Evolutionary conservation across 2,113 vertebrate genomes (phyloP).

Genomic region (Oxyruncus cristatus): DNA sequence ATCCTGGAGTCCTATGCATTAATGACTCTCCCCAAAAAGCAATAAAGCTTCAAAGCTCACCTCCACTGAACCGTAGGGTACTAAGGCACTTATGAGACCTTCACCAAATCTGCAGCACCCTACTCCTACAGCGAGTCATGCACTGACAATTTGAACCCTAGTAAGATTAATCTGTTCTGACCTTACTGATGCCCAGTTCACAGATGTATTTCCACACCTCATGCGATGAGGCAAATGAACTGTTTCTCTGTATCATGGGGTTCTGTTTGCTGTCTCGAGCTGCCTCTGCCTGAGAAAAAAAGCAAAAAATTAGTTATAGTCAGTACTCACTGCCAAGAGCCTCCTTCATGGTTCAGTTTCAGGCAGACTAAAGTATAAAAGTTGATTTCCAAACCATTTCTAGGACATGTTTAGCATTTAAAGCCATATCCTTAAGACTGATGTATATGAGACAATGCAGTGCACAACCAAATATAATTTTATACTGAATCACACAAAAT

Average conservation of each 20-base stretch:
- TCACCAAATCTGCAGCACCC: neutral
- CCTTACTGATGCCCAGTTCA: conserved; percentile 94
- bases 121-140: neutral
- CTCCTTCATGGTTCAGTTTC: neutral
- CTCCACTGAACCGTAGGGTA: neutral
- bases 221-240: conserved; percentile 93
- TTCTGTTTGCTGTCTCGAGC: conserved; percentile 93
- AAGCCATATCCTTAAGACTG: neutral
- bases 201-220: conserved; percentile 99
- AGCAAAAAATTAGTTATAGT: neutral
- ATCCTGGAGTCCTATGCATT: neutral
- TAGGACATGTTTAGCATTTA: neutral
- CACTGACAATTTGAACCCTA: neutral
- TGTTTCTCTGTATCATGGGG: conserved; percentile 96
- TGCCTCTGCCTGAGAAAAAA: conserved; percentile 79
- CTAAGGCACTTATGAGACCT: neutral
- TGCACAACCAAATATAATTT: neutral
- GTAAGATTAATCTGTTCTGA: conserved; percentile 26
- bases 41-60: neutral
- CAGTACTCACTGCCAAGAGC: neutral
- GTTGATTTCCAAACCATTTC: neutral
- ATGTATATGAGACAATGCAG: neutral
- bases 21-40: neutral
- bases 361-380: neutral
- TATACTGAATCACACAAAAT: neutral